A percentile compares a stretch with the other conserved stretches of the same genome.
phyloP scores from a whole-genome alignment of 2,888 invertebrate genomes.

The Dorcus hopei region DNA sequence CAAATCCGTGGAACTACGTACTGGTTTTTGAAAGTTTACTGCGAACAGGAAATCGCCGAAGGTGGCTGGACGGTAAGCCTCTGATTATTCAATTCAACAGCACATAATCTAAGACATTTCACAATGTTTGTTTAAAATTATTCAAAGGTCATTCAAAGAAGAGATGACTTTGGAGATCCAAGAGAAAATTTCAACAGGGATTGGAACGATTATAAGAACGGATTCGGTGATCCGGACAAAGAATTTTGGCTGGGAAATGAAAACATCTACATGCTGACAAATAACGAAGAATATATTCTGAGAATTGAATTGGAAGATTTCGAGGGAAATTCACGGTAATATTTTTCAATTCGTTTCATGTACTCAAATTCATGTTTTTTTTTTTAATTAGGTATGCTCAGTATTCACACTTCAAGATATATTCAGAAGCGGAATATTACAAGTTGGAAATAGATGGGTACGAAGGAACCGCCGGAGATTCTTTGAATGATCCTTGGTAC shows the following conservation, averaged over 20 bases:
- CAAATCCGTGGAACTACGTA: conserved; percentile 89
- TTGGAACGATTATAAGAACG: conserved; percentile 91
- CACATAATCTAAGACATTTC: neutral
- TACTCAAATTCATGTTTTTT: conserved; percentile 11
- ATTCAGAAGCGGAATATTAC: conserved; percentile 88
- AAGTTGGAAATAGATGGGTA: conserved; percentile 90
- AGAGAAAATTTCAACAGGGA: conserved; percentile 88
- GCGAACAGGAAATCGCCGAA: conserved; percentile 84
- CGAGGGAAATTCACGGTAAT: conserved; percentile 86
- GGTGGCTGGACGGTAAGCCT: conserved; percentile 89
- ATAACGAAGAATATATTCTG: conserved; percentile 85
- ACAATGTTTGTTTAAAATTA: too few relatives aligned
- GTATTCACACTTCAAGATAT: conserved; percentile 89
- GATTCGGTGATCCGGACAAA: conserved; percentile 85
- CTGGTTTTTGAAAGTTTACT: conserved; percentile 89
- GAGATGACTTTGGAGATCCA: conserved; percentile 84
- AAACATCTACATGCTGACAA: conserved; percentile 90
- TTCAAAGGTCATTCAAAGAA: conserved; percentile 78
- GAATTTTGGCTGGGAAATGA: conserved; percentile 94
- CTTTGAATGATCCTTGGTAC: conserved; percentile 91
- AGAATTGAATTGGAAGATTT: conserved; percentile 88
- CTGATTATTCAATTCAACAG: conserved; percentile 6
- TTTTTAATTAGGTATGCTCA: conserved; percentile 69
- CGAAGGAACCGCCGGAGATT: conserved; percentile 88
- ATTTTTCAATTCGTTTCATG: neutral